phyloP scores from a whole-genome alignment of 2,888 invertebrate species.

The Ellobium chinense region DNA sequence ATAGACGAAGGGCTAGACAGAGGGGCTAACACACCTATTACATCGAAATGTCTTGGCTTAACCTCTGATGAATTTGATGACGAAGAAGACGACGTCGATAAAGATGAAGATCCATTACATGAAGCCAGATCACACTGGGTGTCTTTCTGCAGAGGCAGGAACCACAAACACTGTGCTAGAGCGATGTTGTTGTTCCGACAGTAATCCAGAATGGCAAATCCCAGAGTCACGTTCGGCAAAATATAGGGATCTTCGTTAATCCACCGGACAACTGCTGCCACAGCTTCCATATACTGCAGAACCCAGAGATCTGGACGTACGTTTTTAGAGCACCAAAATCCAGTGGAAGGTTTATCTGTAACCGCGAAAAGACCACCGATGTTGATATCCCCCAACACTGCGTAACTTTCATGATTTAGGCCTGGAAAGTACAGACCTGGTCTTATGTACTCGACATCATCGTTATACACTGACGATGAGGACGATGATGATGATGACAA shows the following conservation, averaged over 20 bases:
- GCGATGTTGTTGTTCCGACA: constrained; percentile 26
- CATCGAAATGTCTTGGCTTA: constrained; percentile 45
- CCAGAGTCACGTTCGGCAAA: constrained; percentile 27
- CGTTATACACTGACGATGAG: no score
- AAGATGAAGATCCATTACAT: neutral
- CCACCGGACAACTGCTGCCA: constrained; percentile 3
- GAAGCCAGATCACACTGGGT: neutral
- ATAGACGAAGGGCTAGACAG: constrained; percentile 49
- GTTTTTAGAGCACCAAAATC: constrained; percentile 48
- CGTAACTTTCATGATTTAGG: constrained; percentile 47
- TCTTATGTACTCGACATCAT: no score
- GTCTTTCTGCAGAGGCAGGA: constrained; percentile 7
- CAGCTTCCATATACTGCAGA: constrained; percentile 23
- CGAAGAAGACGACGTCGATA: neutral
- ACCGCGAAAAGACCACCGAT: constrained; percentile 60
- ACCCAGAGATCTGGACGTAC: constrained; percentile 32
- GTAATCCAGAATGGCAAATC: constrained; percentile 28
- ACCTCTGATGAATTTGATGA: neutral
- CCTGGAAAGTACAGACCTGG: no score
- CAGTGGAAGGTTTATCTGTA: constrained; percentile 39
- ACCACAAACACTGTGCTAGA: constrained; percentile 14
- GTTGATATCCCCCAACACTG: constrained; percentile 54
- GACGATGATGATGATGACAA: no score
- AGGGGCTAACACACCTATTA: constrained; percentile 56
- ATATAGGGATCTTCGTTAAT: constrained; percentile 2